A percentile compares a stretch with the other conserved stretches of the same genome.
Evolutionary conservation across 2,888 invertebrate genomes (phyloP).

Genomic region (Cryptocephalus moraei): DNA sequence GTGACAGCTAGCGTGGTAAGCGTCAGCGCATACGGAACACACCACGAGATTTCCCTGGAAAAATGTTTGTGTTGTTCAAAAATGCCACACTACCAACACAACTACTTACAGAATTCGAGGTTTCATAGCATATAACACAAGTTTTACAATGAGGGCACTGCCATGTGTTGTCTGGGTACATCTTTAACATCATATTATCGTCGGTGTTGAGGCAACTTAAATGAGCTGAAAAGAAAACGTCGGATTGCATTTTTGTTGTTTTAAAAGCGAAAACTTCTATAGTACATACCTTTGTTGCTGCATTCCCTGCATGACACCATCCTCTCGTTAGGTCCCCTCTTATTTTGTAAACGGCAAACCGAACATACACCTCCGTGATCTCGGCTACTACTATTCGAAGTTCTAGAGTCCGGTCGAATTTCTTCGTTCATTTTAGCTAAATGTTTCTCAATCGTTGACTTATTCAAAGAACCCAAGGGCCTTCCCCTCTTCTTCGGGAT

Average conservation of each 20-base stretch:
- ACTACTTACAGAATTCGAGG: constrained; percentile 58
- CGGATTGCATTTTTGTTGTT: no score
- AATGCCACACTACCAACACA: background rate
- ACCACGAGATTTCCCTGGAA: constrained; percentile 28
- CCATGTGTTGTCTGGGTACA: constrained; percentile 62
- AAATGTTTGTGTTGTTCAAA: background rate
- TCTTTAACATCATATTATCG: constrained; percentile 54
- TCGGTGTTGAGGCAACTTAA: constrained; percentile 53
- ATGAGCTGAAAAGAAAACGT: constrained; percentile 44
- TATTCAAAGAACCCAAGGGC: constrained; percentile 52
- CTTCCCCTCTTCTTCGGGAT: constrained; percentile 63
- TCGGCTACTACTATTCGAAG: constrained; percentile 27
- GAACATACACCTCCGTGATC: constrained; percentile 51
- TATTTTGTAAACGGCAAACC: constrained; percentile 49
- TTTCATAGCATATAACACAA: constrained; percentile 72
- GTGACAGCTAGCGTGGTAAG: constrained; percentile 76
- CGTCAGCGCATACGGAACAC: constrained; percentile 72
- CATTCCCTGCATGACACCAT: constrained; percentile 63
- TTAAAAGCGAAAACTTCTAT: no score
- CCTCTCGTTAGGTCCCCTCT: constrained; percentile 49
- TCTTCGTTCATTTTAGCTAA: constrained; percentile 22
- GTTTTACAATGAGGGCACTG: constrained; percentile 86
- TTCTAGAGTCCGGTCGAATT: constrained; percentile 32
- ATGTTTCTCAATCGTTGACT: constrained; percentile 47
- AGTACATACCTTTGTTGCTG: constrained; percentile 51